These are phyloP conservation scores for Barnardius zonarius DNA, from an alignment of 2,113 vertebrate genomes.

Conservation along the genomic window DNA sequence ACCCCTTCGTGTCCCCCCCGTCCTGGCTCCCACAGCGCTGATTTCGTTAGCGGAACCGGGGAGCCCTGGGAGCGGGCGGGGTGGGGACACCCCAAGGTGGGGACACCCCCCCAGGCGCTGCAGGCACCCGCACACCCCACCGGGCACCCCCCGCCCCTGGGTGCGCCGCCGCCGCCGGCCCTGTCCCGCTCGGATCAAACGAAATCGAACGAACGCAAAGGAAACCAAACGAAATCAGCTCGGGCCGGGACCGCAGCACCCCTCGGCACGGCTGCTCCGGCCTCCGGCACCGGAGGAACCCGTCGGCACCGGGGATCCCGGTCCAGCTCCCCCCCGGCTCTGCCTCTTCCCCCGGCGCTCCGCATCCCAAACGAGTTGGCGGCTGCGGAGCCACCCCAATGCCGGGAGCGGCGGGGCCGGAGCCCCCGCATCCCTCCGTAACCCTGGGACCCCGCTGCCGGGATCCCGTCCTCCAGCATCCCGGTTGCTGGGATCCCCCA, in stretches of 20 bases:
- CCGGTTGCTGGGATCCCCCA: background rate
- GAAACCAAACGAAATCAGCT: background rate
- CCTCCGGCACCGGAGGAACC: too few species aligned
- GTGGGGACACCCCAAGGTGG: background rate
- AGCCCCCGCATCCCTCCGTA: fast-evolving
- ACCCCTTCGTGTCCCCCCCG: fast-evolving
- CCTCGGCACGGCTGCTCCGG: fast-evolving
- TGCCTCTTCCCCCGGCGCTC: fast-evolving
- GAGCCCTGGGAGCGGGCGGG: fast-evolving
- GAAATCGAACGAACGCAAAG: background rate
- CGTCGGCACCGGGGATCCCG: background rate
- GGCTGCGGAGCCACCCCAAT: fast-evolving
- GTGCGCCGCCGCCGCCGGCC: background rate
- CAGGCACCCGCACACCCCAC: background rate
- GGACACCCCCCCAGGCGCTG: fast-evolving
- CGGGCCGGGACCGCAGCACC: fast-evolving
- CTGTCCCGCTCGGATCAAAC: background rate
- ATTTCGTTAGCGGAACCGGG: background rate
- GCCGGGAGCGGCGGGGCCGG: fast-evolving
- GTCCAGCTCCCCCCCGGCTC: background rate
- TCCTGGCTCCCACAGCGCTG: background rate
- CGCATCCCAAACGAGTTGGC: background rate
- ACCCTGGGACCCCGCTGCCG: background rate
- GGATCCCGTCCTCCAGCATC: background rate
- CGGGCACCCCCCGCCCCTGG: background rate